Conservation (phyloP, 2,888 invertebrate species). For the Ormyrus rosae region DNA sequence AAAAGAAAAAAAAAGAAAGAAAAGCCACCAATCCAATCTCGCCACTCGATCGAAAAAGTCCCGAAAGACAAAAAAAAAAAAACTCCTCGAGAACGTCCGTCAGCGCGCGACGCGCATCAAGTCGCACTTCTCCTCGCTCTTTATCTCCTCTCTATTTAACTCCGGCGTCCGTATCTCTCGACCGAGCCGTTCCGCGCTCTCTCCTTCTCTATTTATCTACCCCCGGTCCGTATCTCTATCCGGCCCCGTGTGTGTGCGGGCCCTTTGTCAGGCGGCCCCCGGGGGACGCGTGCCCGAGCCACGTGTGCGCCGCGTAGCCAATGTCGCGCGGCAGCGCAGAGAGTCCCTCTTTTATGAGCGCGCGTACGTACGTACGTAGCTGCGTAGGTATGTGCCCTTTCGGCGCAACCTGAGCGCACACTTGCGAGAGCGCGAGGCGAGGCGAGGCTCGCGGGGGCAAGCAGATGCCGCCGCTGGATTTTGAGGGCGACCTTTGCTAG, state of each 20-base stretch:
- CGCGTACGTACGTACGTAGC: not conserved
- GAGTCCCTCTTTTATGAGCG: not conserved
- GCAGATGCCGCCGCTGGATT: constrained; percentile 30
- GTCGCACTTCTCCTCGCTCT: too few species aligned
- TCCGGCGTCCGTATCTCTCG: too few species aligned
- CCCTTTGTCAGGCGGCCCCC: constrained; percentile 67
- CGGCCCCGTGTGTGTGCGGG: constrained; percentile 67
- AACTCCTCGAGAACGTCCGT: too few species aligned
- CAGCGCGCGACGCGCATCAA: too few species aligned
- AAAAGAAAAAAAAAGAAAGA: too few species aligned
- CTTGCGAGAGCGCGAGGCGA: constrained; percentile 6
- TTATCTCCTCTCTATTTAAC: too few species aligned
- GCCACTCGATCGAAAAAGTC: too few species aligned
- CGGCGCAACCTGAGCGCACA: constrained; percentile 20
- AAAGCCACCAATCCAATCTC: too few species aligned
- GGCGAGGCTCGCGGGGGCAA: constrained; percentile 19
- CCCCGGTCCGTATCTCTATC: constrained; percentile 9
- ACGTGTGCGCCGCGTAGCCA: constrained; percentile 71
- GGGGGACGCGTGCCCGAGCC: constrained; percentile 74
- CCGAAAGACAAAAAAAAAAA: too few species aligned
- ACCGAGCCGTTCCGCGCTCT: too few species aligned
- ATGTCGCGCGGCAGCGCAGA: not conserved
- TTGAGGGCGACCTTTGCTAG: not conserved
- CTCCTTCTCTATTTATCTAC: not conserved
- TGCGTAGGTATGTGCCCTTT: not conserved